Conservation (phyloP, 2,888 invertebrate genomes). For the Rhodophaea formosa region DNA sequence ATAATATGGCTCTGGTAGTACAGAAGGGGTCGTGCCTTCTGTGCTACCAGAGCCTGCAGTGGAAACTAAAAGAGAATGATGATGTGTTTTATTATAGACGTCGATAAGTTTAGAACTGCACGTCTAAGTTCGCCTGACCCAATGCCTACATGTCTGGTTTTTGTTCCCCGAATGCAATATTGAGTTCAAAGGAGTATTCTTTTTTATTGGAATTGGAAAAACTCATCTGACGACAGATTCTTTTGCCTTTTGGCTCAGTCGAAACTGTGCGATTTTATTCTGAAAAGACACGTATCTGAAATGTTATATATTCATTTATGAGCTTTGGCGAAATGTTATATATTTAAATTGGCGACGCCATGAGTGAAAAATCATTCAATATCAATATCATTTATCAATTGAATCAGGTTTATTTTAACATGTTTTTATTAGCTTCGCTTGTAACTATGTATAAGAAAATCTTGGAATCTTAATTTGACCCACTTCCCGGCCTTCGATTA, state of each 20-base stretch:
- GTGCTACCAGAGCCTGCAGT: too few species aligned
- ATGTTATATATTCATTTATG: background rate
- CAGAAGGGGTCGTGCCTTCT: too few species aligned
- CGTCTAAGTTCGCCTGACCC: background rate
- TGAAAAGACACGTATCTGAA: background rate
- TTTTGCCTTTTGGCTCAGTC: background rate
- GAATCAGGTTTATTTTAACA: too few species aligned
- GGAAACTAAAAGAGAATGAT: too few species aligned
- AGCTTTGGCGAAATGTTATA: background rate
- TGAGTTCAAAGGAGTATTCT: conserved; percentile 5
- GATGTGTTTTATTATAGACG: background rate
- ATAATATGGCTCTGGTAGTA: too few species aligned
- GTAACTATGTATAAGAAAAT: too few species aligned
- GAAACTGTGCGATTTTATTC: background rate
- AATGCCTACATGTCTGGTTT: conserved; percentile 2
- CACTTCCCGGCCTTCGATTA: too few species aligned
- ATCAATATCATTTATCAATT: too few species aligned
- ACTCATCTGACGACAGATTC: background rate
- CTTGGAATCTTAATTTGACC: too few species aligned
- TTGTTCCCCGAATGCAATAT: conserved; percentile 7
- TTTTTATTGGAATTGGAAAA: conserved; percentile 9
- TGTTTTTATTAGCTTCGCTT: too few species aligned
- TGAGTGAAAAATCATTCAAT: too few species aligned
- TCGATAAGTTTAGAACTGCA: background rate
- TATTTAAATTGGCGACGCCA: background rate